These are phyloP conservation scores for Tribolium castaneum DNA, from an alignment of 1,140 invertebrate genomes.

Conservation along the genomic window DNA sequence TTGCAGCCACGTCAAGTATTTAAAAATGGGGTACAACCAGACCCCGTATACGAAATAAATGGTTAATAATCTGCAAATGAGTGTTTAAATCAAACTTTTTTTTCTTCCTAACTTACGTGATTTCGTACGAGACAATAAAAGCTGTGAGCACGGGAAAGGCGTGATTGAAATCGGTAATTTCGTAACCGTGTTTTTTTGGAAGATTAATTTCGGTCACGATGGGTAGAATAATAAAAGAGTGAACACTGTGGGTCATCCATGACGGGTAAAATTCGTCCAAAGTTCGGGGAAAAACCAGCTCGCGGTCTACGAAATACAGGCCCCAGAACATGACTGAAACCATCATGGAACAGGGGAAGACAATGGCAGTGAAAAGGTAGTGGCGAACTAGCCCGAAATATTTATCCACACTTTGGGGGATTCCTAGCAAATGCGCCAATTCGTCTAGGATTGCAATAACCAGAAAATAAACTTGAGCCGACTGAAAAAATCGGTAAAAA, in stretches of 20 bases:
- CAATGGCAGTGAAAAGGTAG: neutral
- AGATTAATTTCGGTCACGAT: conserved; percentile 1
- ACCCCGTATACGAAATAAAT: neutral
- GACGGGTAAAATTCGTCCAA: conserved; percentile 1
- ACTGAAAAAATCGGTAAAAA: neutral
- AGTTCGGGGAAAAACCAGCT: neutral
- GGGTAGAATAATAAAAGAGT: neutral
- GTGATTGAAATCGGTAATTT: neutral
- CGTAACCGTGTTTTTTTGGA: neutral
- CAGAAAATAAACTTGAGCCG: neutral
- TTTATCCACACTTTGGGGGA: neutral
- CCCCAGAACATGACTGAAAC: neutral
- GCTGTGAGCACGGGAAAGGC: neutral
- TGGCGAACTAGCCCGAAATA: neutral
- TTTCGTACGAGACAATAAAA: neutral
- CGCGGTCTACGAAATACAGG: neutral
- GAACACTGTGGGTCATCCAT: neutral
- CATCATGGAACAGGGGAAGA: neutral
- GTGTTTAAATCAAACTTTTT: neutral
- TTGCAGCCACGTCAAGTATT: neutral
- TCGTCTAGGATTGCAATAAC: neutral
- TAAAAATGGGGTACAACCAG: conserved; percentile 4
- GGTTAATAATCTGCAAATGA: neutral
- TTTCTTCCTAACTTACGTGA: neutral
- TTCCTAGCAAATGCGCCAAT: neutral